phyloP scores from a whole-genome alignment of 1,140 invertebrate species.

The Nebria ingens region DNA sequence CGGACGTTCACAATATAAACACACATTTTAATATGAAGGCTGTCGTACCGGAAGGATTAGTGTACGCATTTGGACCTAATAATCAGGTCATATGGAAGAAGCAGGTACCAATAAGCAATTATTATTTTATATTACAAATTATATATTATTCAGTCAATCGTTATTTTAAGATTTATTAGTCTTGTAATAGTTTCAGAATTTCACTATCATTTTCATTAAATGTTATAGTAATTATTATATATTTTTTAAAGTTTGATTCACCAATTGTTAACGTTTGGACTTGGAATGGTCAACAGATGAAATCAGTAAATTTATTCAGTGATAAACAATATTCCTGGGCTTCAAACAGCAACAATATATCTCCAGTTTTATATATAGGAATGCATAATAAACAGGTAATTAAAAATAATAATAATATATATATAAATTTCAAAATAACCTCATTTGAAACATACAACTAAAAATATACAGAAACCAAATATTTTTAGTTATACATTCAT shows the following conservation, averaged over 20 bases:
- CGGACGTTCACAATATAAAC: conserved; percentile 20
- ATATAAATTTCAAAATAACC: too few relatives aligned
- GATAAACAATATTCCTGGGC: conserved; percentile 38
- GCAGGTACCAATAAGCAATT: conserved; percentile 39
- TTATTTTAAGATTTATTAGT: too few relatives aligned
- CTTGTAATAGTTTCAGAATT: too few relatives aligned
- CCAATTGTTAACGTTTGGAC: conserved; percentile 81
- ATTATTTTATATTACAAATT: conserved; percentile 7
- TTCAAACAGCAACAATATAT: conserved; percentile 26
- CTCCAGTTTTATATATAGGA: conserved; percentile 71
- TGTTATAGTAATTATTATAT: neutral
- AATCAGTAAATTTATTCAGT: conserved; percentile 66
- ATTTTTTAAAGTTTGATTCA: conserved; percentile 53
- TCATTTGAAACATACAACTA: conserved; percentile 12
- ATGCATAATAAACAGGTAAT: conserved; percentile 69
- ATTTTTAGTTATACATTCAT: conserved; percentile 60
- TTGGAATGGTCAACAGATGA: conserved; percentile 48
- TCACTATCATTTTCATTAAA: too few relatives aligned
- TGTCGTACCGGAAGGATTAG: conserved; percentile 61
- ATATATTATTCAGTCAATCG: too few relatives aligned
- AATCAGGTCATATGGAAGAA: conserved; percentile 55
- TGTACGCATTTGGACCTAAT: conserved; percentile 51
- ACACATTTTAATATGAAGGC: conserved; percentile 45
- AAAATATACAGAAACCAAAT: conserved; percentile 11
- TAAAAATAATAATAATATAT: neutral